Percentiles rank a stretch among this genome's conserved stretches.
phyloP scores from a whole-genome alignment of 2,113 vertebrate species.

The Labrus mixtus region DNA sequence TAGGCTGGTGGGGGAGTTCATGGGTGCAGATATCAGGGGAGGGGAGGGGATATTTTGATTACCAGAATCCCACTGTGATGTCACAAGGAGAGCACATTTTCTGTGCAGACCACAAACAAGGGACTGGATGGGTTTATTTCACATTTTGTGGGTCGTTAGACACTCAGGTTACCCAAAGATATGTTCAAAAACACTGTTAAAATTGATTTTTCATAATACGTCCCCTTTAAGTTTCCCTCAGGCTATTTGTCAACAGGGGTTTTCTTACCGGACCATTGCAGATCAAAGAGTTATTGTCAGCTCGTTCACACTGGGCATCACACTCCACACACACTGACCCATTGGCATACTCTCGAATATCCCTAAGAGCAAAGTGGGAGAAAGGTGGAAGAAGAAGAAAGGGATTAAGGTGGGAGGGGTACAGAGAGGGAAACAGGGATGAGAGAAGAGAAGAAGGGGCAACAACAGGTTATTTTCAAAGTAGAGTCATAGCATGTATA shows the following conservation, averaged over 20 bases:
- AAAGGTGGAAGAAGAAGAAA: slow-evolving; percentile 29
- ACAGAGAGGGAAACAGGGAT: slow-evolving; percentile 5
- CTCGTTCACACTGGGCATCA: slow-evolving; percentile 93
- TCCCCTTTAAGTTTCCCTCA: not conserved
- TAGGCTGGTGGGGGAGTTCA: no score
- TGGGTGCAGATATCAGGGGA: no score
- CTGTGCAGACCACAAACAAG: no score
- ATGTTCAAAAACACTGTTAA: no score
- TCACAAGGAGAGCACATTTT: no score
- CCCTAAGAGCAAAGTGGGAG: slow-evolving; percentile 82
- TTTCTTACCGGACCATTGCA: slow-evolving; percentile 93
- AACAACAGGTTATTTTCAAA: slow-evolving; percentile 2
- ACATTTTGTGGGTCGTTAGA: no score
- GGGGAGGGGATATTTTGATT: no score
- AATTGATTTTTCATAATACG: no score
- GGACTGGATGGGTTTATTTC: no score
- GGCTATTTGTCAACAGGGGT: not conserved
- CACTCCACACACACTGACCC: slow-evolving; percentile 94
- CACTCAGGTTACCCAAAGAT: no score
- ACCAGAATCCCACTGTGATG: no score
- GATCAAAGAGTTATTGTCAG: slow-evolving; percentile 91
- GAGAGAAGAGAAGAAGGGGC: no score
- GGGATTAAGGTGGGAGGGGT: slow-evolving; percentile 15
- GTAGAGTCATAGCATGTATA: not conserved
- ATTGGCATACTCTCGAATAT: slow-evolving; percentile 94